Conservation (phyloP, 2,797 vertebrate species). For the Eulemur mongoz region DNA sequence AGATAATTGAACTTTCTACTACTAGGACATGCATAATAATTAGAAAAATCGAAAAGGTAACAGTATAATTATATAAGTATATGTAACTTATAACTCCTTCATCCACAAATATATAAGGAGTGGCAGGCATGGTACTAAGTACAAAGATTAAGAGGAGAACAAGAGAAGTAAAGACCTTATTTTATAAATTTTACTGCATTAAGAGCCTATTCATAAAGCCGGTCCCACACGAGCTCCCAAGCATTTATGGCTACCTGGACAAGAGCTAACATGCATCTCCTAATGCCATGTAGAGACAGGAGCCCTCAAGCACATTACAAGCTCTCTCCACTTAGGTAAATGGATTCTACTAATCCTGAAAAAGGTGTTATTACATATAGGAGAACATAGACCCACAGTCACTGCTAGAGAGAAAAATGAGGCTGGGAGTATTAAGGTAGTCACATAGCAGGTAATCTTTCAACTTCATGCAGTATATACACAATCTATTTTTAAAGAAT, state of each 20-base stretch:
- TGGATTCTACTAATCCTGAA: background rate
- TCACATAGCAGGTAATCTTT: background rate
- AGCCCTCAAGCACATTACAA: background rate
- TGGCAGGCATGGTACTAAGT: background rate
- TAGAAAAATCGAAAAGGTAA: slow-evolving; percentile 17
- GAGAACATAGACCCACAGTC: background rate
- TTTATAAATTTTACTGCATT: background rate
- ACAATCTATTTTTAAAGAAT: background rate
- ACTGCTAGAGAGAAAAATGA: background rate
- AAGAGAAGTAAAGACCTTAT: background rate
- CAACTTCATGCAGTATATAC: background rate
- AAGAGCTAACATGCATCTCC: background rate
- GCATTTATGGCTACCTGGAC: background rate
- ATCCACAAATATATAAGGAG: background rate
- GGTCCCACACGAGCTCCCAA: background rate
- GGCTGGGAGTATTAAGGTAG: background rate
- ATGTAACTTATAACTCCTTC: slow-evolving; percentile 22
- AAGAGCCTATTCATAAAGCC: background rate
- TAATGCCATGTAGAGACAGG: background rate
- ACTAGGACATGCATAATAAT: slow-evolving; percentile 13
- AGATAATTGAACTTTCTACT: slow-evolving; percentile 31
- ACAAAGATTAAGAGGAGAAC: background rate
- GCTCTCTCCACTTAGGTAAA: background rate
- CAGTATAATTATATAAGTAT: background rate
- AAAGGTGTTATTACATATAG: background rate